Conservation (phyloP, 2,888 invertebrate genomes). For the Hemithea aestivaria region DNA sequence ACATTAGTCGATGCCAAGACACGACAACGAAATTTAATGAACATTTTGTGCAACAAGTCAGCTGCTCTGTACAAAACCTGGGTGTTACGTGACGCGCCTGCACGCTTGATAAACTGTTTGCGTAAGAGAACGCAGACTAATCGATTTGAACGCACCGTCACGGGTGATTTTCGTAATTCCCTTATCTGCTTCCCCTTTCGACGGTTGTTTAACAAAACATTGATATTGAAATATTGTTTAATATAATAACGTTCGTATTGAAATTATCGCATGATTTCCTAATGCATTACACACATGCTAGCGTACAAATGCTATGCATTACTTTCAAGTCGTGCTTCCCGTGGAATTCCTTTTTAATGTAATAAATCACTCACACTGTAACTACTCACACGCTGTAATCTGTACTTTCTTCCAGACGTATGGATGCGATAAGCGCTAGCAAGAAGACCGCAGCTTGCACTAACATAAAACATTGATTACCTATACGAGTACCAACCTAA, state of each 20-base stretch:
- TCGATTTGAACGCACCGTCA: conserved; percentile 69
- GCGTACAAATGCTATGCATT: no score
- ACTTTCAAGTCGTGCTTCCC: no score
- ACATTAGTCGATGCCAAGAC: conserved; percentile 30
- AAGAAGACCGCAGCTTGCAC: no score
- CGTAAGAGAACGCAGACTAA: conserved; percentile 66
- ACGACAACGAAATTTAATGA: conserved; percentile 38
- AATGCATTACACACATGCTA: no score
- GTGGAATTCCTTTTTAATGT: no score
- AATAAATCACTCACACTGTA: no score
- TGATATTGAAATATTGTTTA: conserved; percentile 35
- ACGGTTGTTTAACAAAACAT: conserved; percentile 40
- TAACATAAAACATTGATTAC: no score
- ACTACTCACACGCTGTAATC: no score
- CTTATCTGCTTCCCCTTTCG: conserved; percentile 58
- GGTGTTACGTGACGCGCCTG: conserved; percentile 65
- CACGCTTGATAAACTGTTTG: conserved; percentile 68
- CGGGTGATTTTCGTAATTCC: conserved; percentile 65
- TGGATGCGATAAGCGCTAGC: no score
- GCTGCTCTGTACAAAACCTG: conserved; percentile 48
- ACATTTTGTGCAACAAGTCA: conserved; percentile 55
- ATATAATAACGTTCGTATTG: conserved; percentile 17
- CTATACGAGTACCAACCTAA: no score
- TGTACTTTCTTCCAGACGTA: no score
- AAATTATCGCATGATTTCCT: conserved; percentile 1